Evolutionary conservation across 1,140 invertebrate genomes (phyloP).

Genomic region (Bombus waltoni): DNA sequence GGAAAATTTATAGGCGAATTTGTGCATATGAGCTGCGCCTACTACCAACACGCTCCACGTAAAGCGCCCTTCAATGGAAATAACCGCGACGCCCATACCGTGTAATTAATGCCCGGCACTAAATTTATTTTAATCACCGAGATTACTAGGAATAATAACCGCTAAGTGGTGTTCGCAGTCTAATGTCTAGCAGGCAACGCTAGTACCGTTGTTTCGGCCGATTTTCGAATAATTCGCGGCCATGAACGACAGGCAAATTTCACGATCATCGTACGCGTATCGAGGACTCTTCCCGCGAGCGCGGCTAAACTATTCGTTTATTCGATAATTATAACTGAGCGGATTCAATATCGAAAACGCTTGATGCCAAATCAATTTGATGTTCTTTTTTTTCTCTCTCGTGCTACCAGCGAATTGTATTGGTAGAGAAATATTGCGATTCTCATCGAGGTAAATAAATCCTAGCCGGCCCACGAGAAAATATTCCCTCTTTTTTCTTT

Average conservation of each 20-base stretch:
- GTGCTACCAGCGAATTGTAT: neutral
- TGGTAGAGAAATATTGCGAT: constrained; percentile 6
- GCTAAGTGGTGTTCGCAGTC: constrained; percentile 71
- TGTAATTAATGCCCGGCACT: constrained; percentile 74
- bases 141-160: constrained; percentile 79
- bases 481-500: neutral
- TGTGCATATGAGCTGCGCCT: constrained; percentile 47
- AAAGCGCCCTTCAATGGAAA: constrained; percentile 57
- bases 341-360: neutral
- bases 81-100: constrained; percentile 51
- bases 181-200: constrained; percentile 32
- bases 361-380: neutral
- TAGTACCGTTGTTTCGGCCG: neutral
- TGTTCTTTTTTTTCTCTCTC: neutral
- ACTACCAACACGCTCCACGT: constrained; percentile 20
- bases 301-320: neutral
- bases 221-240: neutral
- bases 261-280: neutral
- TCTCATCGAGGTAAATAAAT: constrained; percentile 10
- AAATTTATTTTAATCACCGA: constrained; percentile 79
- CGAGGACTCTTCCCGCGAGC: neutral
- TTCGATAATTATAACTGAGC: constrained; percentile 8
- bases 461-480: too few species aligned
- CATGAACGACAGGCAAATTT: neutral
- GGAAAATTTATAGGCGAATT: constrained; percentile 55